These are phyloP conservation scores for Sebastes miniatus DNA, from an alignment of 2,797 vertebrate species.

Conservation along the genomic window DNA sequence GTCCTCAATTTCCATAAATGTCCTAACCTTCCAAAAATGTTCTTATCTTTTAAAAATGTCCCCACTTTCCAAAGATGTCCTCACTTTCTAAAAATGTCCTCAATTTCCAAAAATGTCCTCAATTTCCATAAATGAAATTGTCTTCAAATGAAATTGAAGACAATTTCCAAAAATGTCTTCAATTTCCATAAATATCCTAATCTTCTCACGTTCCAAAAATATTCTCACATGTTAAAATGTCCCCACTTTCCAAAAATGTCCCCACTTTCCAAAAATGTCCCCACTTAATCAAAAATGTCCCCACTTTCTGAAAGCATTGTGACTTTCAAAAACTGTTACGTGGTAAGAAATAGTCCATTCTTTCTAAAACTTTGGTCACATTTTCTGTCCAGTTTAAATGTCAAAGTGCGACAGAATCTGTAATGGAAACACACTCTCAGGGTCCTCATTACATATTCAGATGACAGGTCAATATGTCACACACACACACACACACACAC, in stretches of 20 bases:
- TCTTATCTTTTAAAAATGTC: too few species aligned
- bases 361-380: not conserved
- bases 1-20: too few species aligned
- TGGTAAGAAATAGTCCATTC: not conserved
- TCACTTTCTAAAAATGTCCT: too few species aligned
- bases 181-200: not conserved
- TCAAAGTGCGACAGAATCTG: not conserved
- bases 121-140: too few species aligned
- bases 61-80: too few species aligned
- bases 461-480: constrained; percentile 37
- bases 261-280: not conserved
- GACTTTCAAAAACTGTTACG: not conserved
- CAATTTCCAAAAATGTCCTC: not conserved
- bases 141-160: too few species aligned
- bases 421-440: not conserved
- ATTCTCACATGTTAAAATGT: not conserved
- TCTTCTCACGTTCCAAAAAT: not conserved
- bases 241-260: not conserved
- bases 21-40: too few species aligned
- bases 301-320: not conserved
- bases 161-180: not conserved
- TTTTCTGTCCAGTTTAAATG: not conserved
- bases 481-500: not conserved
- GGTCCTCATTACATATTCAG: constrained; percentile 28
- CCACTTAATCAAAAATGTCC: not conserved